Base-by-base conservation (phyloP, 1,140 invertebrate species). In the Hylyphantes graminicola region DNA sequence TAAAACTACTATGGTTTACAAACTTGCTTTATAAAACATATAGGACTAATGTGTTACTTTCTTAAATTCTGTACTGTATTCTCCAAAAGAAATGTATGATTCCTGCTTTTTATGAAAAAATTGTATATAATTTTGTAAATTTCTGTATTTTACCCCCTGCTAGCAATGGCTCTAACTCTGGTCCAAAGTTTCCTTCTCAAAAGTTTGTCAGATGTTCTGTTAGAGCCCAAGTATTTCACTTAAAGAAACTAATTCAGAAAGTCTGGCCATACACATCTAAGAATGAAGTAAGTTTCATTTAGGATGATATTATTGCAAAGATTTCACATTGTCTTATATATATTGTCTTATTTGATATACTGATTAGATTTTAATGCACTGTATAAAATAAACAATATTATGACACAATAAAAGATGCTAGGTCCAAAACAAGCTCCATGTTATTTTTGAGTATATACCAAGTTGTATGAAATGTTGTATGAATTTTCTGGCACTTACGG, bases 161-260 rank as follows among this genome's bases (percentile, higher is more conserved):
- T 19, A 78, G 74, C 63, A 73, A 70, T 64, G 75, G 57, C 57
- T 64, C 53, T 51, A 61, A 73, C 57, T 48, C 15, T 64, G 68
- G 68, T 67, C 70, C 83, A 85, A 85, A 79, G 57, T 65, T 57
- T 65, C 82, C 82, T 59, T 19, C 51, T 15, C 54, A 72, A 19
- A 85, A 79, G n/a, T 86, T 78, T 78, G 82, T 86, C 6, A 74
- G 86, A 48, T 86, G 86, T 54, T 86, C 86, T 64, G 86, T 85
- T 12, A 55, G 86, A 61, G 86, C 86, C 13, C 86, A 86, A 75
- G 65, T 85, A 54, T 86, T 85, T 72, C 83, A 86, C 35, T 64
- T 86, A 11, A 86, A 86, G 17, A 86, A 86, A 53, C 54, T 86
- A 13, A 85, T 86, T 21, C 53, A 80, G 21, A 85, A 82, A 72